These are phyloP conservation scores for Sipha maydis DNA, from an alignment of 2,888 invertebrate genomes.

Conservation along the genomic window DNA sequence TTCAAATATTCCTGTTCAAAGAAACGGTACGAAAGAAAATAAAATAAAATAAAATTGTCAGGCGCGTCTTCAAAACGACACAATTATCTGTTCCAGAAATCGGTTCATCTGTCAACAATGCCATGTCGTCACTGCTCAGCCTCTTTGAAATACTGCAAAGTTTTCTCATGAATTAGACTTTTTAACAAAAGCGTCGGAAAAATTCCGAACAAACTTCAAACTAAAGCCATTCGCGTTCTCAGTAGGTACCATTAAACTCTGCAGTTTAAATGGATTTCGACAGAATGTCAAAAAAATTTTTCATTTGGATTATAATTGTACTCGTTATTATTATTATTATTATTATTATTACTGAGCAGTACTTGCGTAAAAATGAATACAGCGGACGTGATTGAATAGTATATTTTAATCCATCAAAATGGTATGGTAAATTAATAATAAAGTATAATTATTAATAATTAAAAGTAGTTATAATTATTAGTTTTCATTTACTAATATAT, in stretches of 20 bases:
- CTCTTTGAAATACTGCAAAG: slow-evolving; percentile 2
- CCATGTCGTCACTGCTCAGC: neutral
- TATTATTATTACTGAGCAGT: no score
- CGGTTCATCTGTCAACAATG: neutral
- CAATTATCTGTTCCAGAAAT: neutral
- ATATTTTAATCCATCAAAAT: no score
- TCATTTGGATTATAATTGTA: neutral
- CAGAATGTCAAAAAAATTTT: slow-evolving; percentile 2
- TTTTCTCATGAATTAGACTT: slow-evolving; percentile 44
- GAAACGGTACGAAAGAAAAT: neutral
- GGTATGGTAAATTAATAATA: no score
- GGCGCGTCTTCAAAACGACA: slow-evolving; percentile 6
- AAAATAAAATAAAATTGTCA: neutral
- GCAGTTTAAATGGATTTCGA: slow-evolving; percentile 3
- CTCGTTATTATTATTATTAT: no score
- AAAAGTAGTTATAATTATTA: no score
- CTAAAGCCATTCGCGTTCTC: slow-evolving; percentile 4
- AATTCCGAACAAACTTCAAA: slow-evolving; percentile 1
- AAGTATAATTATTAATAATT: no score
- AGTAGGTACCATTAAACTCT: neutral
- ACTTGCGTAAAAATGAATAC: no score
- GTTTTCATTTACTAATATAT: no score
- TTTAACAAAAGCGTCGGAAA: neutral
- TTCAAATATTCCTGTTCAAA: neutral
- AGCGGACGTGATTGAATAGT: no score